Conservation (phyloP, 2,888 invertebrate species). For the Abrostola triplasia region DNA sequence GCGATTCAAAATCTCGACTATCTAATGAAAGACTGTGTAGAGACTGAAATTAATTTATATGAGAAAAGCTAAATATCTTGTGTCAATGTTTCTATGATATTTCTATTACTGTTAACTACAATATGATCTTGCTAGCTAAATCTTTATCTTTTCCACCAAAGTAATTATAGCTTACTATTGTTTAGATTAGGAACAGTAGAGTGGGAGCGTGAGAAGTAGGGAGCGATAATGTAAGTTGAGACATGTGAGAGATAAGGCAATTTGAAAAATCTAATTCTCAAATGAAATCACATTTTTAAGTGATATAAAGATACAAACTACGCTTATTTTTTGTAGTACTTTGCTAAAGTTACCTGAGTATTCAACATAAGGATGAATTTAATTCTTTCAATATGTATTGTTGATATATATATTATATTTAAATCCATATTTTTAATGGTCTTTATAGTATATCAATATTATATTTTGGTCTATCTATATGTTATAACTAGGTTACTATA, state of each 20-base stretch:
- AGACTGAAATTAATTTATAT: constrained; percentile 41
- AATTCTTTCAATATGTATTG: too few relatives aligned
- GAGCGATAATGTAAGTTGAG: not conserved
- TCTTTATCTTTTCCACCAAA: constrained; percentile 12
- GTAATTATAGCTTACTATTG: constrained; percentile 4
- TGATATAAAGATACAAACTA: not conserved
- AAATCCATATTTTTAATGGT: too few relatives aligned
- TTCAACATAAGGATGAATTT: too few relatives aligned
- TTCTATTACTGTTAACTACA: not conserved
- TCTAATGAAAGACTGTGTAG: constrained; percentile 40
- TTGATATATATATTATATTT: too few relatives aligned
- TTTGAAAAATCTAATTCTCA: not conserved
- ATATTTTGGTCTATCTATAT: too few relatives aligned
- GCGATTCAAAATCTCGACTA: constrained; percentile 29
- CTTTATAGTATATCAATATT: too few relatives aligned
- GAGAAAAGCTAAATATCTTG: constrained; percentile 1
- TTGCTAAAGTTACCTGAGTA: constrained; percentile 2
- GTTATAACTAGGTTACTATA: too few relatives aligned
- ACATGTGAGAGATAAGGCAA: not conserved
- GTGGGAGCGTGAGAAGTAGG: too few relatives aligned
- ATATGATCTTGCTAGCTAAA: constrained; percentile 9
- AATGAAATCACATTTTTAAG: not conserved
- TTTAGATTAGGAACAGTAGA: not conserved
- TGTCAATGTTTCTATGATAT: not conserved
- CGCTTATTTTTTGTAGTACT: constrained; percentile 7